A percentile compares a stretch with the other conserved stretches of the same genome.
Evolutionary conservation across 2,113 vertebrate genomes (phyloP).

Genomic region (Thymallus thymallus): DNA sequence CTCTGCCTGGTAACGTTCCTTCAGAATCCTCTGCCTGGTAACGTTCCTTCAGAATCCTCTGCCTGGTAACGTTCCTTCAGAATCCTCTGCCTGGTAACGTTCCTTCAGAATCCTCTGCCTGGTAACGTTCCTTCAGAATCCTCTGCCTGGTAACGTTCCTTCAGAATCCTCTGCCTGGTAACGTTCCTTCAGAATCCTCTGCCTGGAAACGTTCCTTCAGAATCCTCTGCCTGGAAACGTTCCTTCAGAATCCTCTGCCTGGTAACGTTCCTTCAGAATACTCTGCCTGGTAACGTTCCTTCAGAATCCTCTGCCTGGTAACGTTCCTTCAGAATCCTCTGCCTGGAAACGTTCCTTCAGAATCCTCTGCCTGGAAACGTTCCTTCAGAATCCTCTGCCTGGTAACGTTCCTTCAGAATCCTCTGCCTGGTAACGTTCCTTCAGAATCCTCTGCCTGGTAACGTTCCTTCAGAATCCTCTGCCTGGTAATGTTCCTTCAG

Average conservation of each 20-base stretch:
- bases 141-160: too few species aligned
- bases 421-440: too few species aligned
- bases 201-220: constrained; percentile 43
- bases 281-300: too few species aligned
- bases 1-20: too few species aligned
- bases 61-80: constrained; percentile 43
- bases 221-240: too few species aligned
- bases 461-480: constrained; percentile 47
- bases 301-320: constrained; percentile 54
- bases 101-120: constrained; percentile 50
- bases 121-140: constrained; percentile 48
- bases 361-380: too few species aligned
- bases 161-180: constrained; percentile 54
- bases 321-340: constrained; percentile 47
- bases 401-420: constrained; percentile 48
- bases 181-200: constrained; percentile 47
- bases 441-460: constrained; percentile 54
- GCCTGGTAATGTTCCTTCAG: constrained; percentile 40
- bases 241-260: constrained; percentile 50
- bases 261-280: constrained; percentile 48
- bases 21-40: constrained; percentile 54
- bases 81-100: too few species aligned
- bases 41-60: constrained; percentile 47
- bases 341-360: constrained; percentile 43
- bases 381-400: constrained; percentile 50